Percentiles rank a stretch among this genome's conserved stretches.
Evolutionary conservation across 2,888 invertebrate species (phyloP).

Genomic region (Choristoneura rosaceana): DNA sequence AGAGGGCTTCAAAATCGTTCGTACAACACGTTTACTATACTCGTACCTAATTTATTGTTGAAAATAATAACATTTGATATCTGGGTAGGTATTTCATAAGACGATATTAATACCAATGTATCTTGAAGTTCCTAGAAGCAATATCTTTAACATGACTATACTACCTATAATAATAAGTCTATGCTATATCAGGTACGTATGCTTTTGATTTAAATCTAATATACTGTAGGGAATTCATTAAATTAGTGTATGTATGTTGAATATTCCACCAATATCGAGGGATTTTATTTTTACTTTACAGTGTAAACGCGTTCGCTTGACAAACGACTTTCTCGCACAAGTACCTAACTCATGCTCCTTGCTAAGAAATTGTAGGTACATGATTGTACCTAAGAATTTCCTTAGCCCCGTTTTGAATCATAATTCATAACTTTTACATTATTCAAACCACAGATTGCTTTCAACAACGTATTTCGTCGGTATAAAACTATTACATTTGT

Average conservation of each 20-base stretch:
- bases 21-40: neutral
- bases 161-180: no score
- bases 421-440: neutral
- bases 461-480: neutral
- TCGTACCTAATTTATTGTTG: neutral
- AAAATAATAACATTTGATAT: neutral
- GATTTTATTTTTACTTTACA: constrained; percentile 4
- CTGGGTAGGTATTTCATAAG: neutral
- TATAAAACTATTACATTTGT: neutral
- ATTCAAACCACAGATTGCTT: neutral
- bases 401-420: neutral
- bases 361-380: constrained; percentile 3
- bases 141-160: neutral
- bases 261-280: neutral
- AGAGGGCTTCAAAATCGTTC: neutral
- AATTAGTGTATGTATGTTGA: neutral
- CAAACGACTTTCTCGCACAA: neutral
- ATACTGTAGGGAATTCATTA: neutral
- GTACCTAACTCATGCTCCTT: neutral
- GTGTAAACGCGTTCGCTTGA: constrained; percentile 1
- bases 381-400: neutral
- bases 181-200: neutral
- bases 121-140: neutral
- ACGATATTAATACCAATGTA: neutral
- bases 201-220: neutral